These are phyloP conservation scores for Volucella zonaria DNA, from an alignment of 2,888 invertebrate species.

Conservation along the genomic window DNA sequence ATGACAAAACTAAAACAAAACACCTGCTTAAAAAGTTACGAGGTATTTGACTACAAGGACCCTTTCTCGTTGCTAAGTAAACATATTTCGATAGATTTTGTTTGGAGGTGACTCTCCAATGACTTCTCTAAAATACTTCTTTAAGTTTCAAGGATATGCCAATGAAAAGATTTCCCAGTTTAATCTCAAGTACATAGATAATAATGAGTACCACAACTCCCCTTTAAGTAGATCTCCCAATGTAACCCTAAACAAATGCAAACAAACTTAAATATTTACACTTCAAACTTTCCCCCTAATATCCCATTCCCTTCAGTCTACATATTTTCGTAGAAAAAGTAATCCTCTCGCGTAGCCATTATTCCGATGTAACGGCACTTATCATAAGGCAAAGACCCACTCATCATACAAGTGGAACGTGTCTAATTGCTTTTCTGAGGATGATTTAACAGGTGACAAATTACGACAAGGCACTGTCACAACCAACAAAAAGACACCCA, in stretches of 20 bases:
- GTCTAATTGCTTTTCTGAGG: slow-evolving; percentile 76
- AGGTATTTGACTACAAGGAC: too few relatives aligned
- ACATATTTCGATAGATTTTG: too few relatives aligned
- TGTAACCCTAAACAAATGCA: slow-evolving; percentile 14
- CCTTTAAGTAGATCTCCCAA: slow-evolving; percentile 13
- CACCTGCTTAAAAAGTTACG: too few relatives aligned
- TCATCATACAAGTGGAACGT: slow-evolving; percentile 75
- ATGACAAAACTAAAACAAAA: too few relatives aligned
- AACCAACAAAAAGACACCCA: slow-evolving; percentile 41
- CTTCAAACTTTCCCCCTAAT: slow-evolving; percentile 44
- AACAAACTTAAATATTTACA: slow-evolving; percentile 56
- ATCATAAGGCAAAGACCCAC: slow-evolving; percentile 59
- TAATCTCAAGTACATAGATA: too few relatives aligned
- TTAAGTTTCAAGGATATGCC: too few relatives aligned
- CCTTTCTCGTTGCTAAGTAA: too few relatives aligned
- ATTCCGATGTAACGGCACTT: slow-evolving; percentile 8
- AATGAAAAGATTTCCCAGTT: too few relatives aligned
- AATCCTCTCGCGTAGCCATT: slow-evolving; percentile 15
- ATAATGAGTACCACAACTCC: too few relatives aligned
- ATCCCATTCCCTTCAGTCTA: slow-evolving; percentile 14
- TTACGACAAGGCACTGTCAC: slow-evolving; percentile 69
- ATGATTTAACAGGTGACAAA: slow-evolving; percentile 76
- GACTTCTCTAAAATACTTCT: too few relatives aligned
- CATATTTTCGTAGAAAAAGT: slow-evolving; percentile 37
- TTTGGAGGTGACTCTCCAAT: too few relatives aligned